A percentile compares a stretch with the other conserved stretches of the same genome.
Evolutionary conservation across 2,888 invertebrate species (phyloP).

Genomic region (Noctuana brunneofusca): DNA sequence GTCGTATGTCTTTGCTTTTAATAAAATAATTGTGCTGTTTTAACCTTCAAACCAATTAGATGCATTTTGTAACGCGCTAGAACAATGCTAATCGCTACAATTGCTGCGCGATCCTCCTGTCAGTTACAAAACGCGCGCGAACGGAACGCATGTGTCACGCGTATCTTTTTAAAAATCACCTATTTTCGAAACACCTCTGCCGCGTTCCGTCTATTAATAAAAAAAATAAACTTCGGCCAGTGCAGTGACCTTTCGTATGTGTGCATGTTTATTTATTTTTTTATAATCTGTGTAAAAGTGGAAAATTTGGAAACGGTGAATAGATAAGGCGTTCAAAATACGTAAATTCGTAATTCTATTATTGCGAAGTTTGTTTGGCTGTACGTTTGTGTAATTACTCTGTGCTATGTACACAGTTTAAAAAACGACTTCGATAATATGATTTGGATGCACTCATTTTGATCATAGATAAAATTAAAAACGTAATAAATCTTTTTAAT

Average conservation of each 20-base stretch:
- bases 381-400: background rate
- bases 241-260: slow-evolving; percentile 64
- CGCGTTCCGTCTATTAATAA: slow-evolving; percentile 55
- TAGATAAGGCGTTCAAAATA: slow-evolving; percentile 14
- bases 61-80: slow-evolving; percentile 31
- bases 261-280: slow-evolving; percentile 36
- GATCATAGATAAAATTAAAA: too few species aligned
- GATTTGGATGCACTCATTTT: background rate
- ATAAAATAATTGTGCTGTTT: background rate
- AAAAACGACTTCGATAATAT: background rate
- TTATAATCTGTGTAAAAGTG: slow-evolving; percentile 20
- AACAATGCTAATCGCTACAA: slow-evolving; percentile 41
- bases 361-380: slow-evolving; percentile 9
- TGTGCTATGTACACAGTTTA: background rate
- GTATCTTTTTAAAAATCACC: slow-evolving; percentile 42
- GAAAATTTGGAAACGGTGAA: slow-evolving; percentile 29
- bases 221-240: slow-evolving; percentile 52
- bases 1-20: background rate
- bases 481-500: too few species aligned
- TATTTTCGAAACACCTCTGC: slow-evolving; percentile 33
- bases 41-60: slow-evolving; percentile 27
- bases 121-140: slow-evolving; percentile 63
- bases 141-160: slow-evolving; percentile 58
- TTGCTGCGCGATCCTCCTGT: slow-evolving; percentile 43
- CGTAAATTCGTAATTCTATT: slow-evolving; percentile 5